Evolutionary conservation across 1,140 invertebrate genomes (phyloP).

Genomic region (Dendroctonus valens): DNA sequence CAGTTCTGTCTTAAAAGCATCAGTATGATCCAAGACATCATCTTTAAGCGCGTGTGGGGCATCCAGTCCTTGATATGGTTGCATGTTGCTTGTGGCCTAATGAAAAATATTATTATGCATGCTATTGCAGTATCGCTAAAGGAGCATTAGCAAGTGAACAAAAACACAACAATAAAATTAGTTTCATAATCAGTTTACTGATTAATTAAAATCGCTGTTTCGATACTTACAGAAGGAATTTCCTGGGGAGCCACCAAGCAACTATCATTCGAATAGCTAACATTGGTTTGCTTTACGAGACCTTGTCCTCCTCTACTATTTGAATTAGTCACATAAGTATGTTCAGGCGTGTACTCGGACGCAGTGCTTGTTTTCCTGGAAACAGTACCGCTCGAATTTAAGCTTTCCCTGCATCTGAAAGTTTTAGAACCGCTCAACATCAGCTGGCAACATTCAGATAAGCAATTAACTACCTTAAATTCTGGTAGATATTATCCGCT

Average conservation of each 20-base stretch:
- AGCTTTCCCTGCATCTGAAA: conserved; percentile 49
- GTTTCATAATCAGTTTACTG: no score
- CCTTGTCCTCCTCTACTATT: conserved; percentile 8
- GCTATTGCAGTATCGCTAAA: no score
- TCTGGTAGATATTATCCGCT: conserved; percentile 45
- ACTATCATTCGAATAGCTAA: conserved; percentile 38
- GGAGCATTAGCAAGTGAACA: no score
- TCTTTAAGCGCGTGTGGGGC: conserved; percentile 1
- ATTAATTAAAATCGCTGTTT: no score
- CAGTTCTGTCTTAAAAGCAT: conserved; percentile 39
- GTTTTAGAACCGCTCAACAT: not conserved
- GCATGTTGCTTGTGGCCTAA: conserved; percentile 4
- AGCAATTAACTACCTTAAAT: conserved; percentile 30
- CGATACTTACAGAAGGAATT: conserved; percentile 8
- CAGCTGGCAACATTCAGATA: not conserved
- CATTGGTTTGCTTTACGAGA: conserved; percentile 35
- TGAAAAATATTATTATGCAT: not conserved
- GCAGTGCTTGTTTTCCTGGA: conserved; percentile 57
- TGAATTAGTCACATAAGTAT: conserved; percentile 48
- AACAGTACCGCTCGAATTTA: conserved; percentile 53
- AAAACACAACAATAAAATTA: no score
- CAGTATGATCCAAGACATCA: conserved; percentile 30
- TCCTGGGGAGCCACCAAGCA: conserved; percentile 23
- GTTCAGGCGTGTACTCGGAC: conserved; percentile 57
- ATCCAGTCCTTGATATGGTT: not conserved